phyloP scores from a whole-genome alignment of 2,797 vertebrate species.

The Aythya fuligula region DNA sequence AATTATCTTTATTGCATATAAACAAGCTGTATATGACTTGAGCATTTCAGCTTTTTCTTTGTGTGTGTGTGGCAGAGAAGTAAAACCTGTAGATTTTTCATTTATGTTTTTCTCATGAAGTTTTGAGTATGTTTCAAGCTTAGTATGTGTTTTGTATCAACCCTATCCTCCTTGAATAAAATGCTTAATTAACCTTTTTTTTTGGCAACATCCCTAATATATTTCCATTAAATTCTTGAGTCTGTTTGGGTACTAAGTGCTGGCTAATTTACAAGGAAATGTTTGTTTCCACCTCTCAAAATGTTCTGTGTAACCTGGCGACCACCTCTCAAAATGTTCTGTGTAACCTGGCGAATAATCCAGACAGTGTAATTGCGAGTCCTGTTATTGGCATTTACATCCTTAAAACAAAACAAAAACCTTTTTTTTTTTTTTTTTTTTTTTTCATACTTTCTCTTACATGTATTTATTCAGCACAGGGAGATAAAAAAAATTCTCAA shows the following conservation, averaged over 20 bases:
- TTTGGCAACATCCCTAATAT: background rate
- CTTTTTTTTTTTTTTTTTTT: background rate
- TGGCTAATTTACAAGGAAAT: background rate
- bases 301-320: background rate
- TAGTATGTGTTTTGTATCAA: slow-evolving; percentile 17
- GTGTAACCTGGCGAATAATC: background rate
- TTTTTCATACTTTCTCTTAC: background rate
- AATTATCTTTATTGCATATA: slow-evolving; percentile 36
- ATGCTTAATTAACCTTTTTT: slow-evolving; percentile 58
- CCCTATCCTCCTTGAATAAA: slow-evolving; percentile 21
- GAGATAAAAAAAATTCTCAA: background rate
- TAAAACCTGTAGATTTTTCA: background rate
- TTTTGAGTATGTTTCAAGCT: background rate
- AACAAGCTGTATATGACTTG: background rate
- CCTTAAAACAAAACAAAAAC: background rate
- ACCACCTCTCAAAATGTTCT: background rate
- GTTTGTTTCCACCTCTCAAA: background rate
- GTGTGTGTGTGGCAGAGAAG: background rate
- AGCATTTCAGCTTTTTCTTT: background rate
- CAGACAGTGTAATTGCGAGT: background rate
- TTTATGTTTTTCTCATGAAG: background rate
- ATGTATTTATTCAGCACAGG: background rate
- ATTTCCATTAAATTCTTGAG: slow-evolving; percentile 10
- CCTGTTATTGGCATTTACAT: background rate
- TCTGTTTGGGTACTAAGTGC: background rate